These are phyloP conservation scores for Dynastes hyllus DNA, from an alignment of 2,888 invertebrate genomes.

Conservation along the genomic window DNA sequence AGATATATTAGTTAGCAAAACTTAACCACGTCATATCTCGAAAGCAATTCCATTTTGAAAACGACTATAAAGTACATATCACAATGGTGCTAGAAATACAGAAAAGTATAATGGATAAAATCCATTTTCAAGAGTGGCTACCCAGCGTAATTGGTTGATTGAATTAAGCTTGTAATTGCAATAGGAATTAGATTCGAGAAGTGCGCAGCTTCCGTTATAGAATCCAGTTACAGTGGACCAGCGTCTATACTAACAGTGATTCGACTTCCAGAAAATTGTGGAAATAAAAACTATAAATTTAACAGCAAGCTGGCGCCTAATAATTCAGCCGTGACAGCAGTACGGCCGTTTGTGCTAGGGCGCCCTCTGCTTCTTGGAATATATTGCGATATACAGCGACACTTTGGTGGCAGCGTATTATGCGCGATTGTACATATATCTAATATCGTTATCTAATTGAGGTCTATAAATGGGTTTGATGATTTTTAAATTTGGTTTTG, in stretches of 20 bases:
- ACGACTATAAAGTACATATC: too few relatives aligned
- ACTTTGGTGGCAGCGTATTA: constrained; percentile 8
- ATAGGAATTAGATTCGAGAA: too few relatives aligned
- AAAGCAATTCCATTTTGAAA: too few relatives aligned
- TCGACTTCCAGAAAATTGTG: constrained; percentile 23
- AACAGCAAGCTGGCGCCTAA: constrained; percentile 36
- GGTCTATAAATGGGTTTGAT: not conserved
- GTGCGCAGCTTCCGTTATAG: not conserved
- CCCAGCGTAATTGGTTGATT: too few relatives aligned
- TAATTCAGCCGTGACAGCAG: constrained; percentile 33
- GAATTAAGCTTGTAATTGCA: too few relatives aligned
- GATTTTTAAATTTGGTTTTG: not conserved
- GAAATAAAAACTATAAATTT: constrained; percentile 45
- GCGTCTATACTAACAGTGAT: constrained; percentile 3
- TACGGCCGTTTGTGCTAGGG: constrained; percentile 6
- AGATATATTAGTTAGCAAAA: too few relatives aligned
- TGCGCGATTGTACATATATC: not conserved
- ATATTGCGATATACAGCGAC: constrained; percentile 3
- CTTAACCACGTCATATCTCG: too few relatives aligned
- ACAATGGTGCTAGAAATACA: too few relatives aligned
- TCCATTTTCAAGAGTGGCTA: too few relatives aligned
- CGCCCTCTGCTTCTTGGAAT: not conserved
- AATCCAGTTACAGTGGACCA: constrained; percentile 4
- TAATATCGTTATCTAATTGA: constrained; percentile 6
- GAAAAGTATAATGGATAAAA: too few relatives aligned